Percentiles rank a stretch among this genome's conserved stretches.
Conservation (phyloP, 2,797 vertebrate genomes). For the Argentina silus region DNA sequence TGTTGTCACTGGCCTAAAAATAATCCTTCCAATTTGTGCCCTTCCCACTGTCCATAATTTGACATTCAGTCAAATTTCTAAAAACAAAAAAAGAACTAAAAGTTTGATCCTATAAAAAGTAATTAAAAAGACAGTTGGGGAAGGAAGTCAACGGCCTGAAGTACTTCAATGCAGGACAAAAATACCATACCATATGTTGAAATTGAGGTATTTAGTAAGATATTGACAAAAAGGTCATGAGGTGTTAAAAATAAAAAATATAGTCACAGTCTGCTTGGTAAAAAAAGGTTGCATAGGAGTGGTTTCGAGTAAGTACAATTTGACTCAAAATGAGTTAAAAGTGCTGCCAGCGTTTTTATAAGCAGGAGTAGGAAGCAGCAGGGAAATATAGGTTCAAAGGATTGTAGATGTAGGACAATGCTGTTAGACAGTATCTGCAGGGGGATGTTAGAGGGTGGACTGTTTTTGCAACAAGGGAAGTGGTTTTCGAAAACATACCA, state of each 20-base stretch:
- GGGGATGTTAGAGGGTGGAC: conserved; percentile 42
- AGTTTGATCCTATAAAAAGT: conserved; percentile 60
- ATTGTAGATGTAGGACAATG: conserved; percentile 52
- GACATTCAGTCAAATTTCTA: conserved; percentile 73
- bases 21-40: conserved; percentile 75
- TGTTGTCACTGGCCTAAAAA: conserved; percentile 54
- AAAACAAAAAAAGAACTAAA: conserved; percentile 57
- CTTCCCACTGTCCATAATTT: conserved; percentile 76
- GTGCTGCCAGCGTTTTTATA: conserved; percentile 55
- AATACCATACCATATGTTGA: conserved; percentile 79
- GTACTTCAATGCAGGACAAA: conserved; percentile 52
- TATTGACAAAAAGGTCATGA: conserved; percentile 26
- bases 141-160: conserved; percentile 74
- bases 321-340: conserved; percentile 47
- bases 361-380: conserved; percentile 50
- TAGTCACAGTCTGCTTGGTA: conserved; percentile 44
- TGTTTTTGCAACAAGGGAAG: conserved; percentile 65
- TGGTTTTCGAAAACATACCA: conserved; percentile 90
- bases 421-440: conserved; percentile 53
- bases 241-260: conserved; percentile 45
- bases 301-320: conserved; percentile 60
- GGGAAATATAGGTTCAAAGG: conserved; percentile 55
- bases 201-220: conserved; percentile 60
- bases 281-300: conserved; percentile 45
- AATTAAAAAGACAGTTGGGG: conserved; percentile 74